phyloP scores from a whole-genome alignment of 2,888 invertebrate species.

The Andrena fulva region DNA sequence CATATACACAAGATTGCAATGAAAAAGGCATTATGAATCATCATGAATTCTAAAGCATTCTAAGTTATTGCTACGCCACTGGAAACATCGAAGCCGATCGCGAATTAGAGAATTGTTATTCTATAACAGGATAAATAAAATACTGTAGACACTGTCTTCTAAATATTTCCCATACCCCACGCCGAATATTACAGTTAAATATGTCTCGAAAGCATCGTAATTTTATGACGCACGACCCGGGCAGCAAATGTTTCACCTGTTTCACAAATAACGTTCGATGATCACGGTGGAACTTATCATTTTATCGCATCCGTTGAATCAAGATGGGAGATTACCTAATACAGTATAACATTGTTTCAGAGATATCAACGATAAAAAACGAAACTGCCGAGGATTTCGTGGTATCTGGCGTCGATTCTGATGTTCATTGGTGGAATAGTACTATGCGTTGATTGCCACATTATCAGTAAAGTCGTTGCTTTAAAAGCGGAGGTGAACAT shows the following conservation, averaged over 20 bases:
- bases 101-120: too few species aligned
- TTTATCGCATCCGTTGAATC: conserved; percentile 1
- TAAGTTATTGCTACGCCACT: too few species aligned
- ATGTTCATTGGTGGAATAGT: conserved; percentile 43
- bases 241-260: not conserved
- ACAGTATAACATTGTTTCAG: not conserved
- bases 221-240: not conserved
- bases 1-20: too few species aligned
- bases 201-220: not conserved
- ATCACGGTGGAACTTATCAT: conserved; percentile 8
- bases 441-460: conserved; percentile 42
- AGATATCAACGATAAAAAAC: conserved; percentile 44
- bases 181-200: not conserved
- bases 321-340: conserved; percentile 3
- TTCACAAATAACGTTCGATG: not conserved
- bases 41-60: too few species aligned
- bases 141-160: too few species aligned
- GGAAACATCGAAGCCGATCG: too few species aligned
- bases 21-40: too few species aligned
- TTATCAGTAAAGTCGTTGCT: conserved; percentile 22
- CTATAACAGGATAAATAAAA: too few species aligned
- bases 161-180: not conserved
- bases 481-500: conserved; percentile 28
- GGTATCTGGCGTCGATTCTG: conserved; percentile 9
- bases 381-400: conserved; percentile 12